Evolutionary conservation across 2,888 invertebrate genomes (phyloP).

Genomic region (Tipula helvola): DNA sequence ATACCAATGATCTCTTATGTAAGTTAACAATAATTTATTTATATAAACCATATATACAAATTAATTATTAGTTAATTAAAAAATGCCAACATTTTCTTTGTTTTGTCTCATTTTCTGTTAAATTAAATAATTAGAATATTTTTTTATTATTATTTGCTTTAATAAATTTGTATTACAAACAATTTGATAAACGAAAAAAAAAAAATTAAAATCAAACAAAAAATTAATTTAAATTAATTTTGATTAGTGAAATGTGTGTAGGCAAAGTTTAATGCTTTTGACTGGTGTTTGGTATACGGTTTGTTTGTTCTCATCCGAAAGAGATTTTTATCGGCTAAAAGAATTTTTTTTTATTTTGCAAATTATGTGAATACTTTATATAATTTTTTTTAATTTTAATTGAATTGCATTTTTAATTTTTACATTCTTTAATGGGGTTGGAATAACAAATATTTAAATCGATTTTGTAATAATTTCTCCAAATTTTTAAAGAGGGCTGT

Average conservation of each 20-base stretch:
- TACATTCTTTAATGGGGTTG: neutral
- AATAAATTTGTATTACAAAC: neutral
- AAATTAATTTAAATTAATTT: neutral
- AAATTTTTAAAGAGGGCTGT: too few relatives aligned
- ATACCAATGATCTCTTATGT: conserved; percentile 96
- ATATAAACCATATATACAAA: neutral
- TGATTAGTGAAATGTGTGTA: neutral
- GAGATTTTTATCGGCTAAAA: neutral
- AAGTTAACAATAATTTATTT: conserved; percentile 38
- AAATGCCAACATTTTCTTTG: neutral
- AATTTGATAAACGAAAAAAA: neutral
- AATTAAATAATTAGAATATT: neutral
- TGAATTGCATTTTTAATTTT: neutral
- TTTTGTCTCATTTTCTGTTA: neutral
- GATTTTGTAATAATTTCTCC: too few relatives aligned
- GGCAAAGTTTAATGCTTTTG: neutral
- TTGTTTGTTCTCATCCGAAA: neutral
- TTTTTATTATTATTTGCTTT: neutral
- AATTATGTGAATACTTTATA: neutral
- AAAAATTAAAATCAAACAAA: neutral
- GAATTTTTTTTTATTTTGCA: neutral
- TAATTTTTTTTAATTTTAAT: neutral
- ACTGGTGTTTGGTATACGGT: neutral
- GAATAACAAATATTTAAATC: too few relatives aligned
- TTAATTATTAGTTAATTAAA: neutral